These are phyloP conservation scores for Micrastur ruficollis DNA, from an alignment of 2,797 vertebrate genomes.

Conservation along the genomic window DNA sequence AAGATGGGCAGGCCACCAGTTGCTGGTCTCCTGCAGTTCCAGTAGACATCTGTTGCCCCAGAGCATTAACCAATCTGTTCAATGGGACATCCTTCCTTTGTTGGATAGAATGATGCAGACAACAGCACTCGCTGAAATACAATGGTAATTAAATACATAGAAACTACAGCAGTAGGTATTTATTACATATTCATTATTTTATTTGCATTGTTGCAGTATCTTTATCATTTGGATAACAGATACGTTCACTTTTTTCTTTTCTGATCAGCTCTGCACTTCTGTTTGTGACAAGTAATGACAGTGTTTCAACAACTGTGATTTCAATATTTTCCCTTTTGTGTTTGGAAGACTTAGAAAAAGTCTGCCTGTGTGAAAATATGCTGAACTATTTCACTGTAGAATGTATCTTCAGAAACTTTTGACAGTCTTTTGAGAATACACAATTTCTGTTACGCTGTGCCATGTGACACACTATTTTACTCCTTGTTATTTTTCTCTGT, in stretches of 20 bases:
- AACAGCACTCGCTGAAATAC: slow-evolving; percentile 74
- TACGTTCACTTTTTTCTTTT: neutral
- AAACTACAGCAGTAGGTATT: slow-evolving; percentile 73
- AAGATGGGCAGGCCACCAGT: slow-evolving; percentile 86
- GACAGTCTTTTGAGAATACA: neutral
- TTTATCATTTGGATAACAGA: slow-evolving; percentile 44
- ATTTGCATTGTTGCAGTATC: slow-evolving; percentile 72
- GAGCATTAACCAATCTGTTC: slow-evolving; percentile 83
- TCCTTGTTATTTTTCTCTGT: neutral
- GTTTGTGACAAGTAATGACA: slow-evolving; percentile 27
- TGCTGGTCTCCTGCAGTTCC: slow-evolving; percentile 91
- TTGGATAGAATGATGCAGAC: slow-evolving; percentile 75
- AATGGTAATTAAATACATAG: slow-evolving; percentile 80
- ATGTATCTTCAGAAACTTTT: slow-evolving; percentile 2
- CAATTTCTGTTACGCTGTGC: neutral
- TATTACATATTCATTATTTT: slow-evolving; percentile 85
- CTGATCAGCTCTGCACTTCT: slow-evolving; percentile 17
- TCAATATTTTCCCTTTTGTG: neutral
- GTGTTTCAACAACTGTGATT: neutral
- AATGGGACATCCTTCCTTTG: slow-evolving; percentile 82
- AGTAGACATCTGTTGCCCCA: slow-evolving; percentile 92
- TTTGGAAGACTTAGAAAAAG: neutral
- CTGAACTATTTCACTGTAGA: neutral
- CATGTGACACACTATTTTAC: neutral
- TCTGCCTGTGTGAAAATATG: neutral